Conservation (phyloP, 2,888 invertebrate genomes). For the Sminthurinus aureus region DNA sequence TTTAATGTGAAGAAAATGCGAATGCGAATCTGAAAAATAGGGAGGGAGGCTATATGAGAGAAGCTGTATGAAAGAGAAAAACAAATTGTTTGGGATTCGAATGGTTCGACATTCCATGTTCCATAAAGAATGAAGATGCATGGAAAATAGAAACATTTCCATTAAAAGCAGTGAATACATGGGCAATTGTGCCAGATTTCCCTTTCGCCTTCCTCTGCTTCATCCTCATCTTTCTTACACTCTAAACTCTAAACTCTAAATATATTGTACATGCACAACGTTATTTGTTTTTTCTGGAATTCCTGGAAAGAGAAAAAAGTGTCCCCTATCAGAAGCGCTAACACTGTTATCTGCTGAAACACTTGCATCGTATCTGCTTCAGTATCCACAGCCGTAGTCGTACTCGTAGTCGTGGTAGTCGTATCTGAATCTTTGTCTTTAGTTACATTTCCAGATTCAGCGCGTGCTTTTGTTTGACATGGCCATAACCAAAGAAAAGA, state of each 20-base stretch:
- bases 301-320: conserved; percentile 19
- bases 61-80: no score
- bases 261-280: background rate
- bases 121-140: background rate
- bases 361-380: background rate
- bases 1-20: background rate
- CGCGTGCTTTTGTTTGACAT: background rate
- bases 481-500: no score
- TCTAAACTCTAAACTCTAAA: background rate
- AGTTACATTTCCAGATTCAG: background rate
- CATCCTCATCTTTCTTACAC: background rate
- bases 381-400: no score
- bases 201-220: background rate
- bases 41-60: no score
- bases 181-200: conserved; percentile 19
- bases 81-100: no score
- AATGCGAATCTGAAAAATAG: background rate
- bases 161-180: background rate
- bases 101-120: background rate
- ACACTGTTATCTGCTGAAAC: conserved; percentile 2
- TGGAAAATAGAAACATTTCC: background rate
- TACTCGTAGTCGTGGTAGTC: no score
- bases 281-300: background rate
- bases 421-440: no score
- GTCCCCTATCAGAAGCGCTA: conserved; percentile 31